Base-by-base conservation (phyloP, 2,113 vertebrate genomes). In the Tragelaphus scriptus region DNA sequence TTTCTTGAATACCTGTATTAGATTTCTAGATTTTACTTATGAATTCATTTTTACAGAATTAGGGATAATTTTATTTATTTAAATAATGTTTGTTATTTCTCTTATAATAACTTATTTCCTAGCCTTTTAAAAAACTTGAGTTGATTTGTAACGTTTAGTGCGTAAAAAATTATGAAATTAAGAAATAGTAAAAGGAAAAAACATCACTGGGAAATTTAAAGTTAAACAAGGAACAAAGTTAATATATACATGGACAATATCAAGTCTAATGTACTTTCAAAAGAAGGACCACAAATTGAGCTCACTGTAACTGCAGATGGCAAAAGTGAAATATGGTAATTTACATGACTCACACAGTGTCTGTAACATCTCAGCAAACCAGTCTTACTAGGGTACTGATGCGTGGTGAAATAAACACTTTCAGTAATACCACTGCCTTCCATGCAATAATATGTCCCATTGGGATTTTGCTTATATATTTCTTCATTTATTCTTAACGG, bases 1-100 rank as follows among this genome's bases (percentile, higher is more conserved):
- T 98, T 97, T 98, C 96, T 98, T 98, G 86, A 98, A 87, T 98
- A 93, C 71, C 51, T 97, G 0, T 93, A 95, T 97, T 61, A 98
- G 94, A 91, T 85, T 97, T 97, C 81, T 93, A 63, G 16, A 92
- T 88, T 90, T 94, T 92, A 77, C 4, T 94, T 94, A 65, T 58
- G 61, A 93, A 85, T 95, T 92, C 30, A 49, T 95, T 92, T 92
- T 90, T 59, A 55, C 11, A 94, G 56, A 80, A 11, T 85, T 82
- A 88, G 5, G 53, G 21, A 40, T 1, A 28, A 65, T 49, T 93
- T 55, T 47, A 49, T 91, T 93, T 93, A 36, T 90, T 59, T 97
- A 87, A 32, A 44, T 77, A n/a, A 7, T 56, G 17, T 88, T 59
- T 4, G 32, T 82, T 61, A 30, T 77, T 92, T 93, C 10, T 47